These are phyloP conservation scores for Diogma glabrata DNA, from an alignment of 2,888 invertebrate genomes.

Conservation along the genomic window DNA sequence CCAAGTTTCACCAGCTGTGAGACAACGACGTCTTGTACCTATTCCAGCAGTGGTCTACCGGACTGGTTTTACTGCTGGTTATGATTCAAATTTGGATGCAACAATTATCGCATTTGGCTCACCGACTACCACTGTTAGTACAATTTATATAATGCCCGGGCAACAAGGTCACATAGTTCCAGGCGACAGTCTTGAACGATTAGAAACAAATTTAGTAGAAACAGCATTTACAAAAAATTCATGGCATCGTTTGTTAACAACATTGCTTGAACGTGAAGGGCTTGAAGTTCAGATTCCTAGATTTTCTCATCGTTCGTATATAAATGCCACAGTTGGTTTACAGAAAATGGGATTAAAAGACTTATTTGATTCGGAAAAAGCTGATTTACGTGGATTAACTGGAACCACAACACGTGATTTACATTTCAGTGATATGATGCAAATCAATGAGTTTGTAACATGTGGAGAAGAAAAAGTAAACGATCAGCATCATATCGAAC, in stretches of 20 bases:
- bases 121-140: constrained; percentile 58
- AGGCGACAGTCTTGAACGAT: constrained; percentile 61
- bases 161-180: constrained; percentile 71
- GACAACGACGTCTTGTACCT: constrained; percentile 68
- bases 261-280: constrained; percentile 61
- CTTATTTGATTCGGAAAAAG: constrained; percentile 60
- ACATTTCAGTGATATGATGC: constrained; percentile 72
- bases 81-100: constrained; percentile 72
- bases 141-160: constrained; percentile 73
- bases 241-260: constrained; percentile 62
- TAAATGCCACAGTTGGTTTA: constrained; percentile 68
- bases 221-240: constrained; percentile 53
- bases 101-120: constrained; percentile 69
- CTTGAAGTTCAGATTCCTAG: constrained; percentile 74
- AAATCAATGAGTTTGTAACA: constrained; percentile 72
- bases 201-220: constrained; percentile 59
- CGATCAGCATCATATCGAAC: constrained; percentile 68
- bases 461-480: constrained; percentile 63
- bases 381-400: constrained; percentile 72
- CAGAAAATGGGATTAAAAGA: constrained; percentile 72
- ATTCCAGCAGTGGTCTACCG: constrained; percentile 74
- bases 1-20: constrained; percentile 66
- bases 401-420: constrained; percentile 65
- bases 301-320: constrained; percentile 69
- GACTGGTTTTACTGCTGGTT: constrained; percentile 67